Evolutionary conservation across 2,888 invertebrate species (phyloP).

Genomic region (Halictus quadricinctus): DNA sequence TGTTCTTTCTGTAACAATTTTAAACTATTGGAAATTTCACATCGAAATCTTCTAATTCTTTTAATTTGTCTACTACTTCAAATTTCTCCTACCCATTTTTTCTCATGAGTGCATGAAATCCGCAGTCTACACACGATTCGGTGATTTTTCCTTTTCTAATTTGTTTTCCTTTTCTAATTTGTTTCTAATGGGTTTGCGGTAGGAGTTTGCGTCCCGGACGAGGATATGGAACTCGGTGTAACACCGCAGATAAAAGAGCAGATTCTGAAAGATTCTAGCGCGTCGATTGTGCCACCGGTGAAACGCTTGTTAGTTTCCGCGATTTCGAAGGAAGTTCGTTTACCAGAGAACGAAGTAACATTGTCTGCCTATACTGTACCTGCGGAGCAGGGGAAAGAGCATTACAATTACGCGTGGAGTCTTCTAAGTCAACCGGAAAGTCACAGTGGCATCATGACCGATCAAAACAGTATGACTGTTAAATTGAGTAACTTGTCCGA

Average conservation of each 20-base stretch:
- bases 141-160: constrained; percentile 8
- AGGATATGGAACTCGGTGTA: constrained; percentile 66
- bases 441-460: constrained; percentile 89
- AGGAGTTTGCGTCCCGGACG: constrained; percentile 72
- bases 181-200: constrained; percentile 8
- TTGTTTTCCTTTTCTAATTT: constrained; percentile 15
- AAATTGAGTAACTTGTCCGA: constrained; percentile 92
- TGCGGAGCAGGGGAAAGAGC: constrained; percentile 88
- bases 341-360: constrained; percentile 93
- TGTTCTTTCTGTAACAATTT: neutral
- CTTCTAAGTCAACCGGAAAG: constrained; percentile 92
- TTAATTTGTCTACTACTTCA: no score
- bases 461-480: constrained; percentile 92
- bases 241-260: constrained; percentile 66
- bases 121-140: neutral
- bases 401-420: constrained; percentile 95
- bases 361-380: constrained; percentile 92
- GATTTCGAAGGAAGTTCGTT: constrained; percentile 89
- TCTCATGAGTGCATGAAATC: neutral
- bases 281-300: constrained; percentile 83
- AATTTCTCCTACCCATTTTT: no score
- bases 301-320: constrained; percentile 90
- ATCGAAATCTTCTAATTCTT: no score
- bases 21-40: no score
- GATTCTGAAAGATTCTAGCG: constrained; percentile 61